Evolutionary conservation across 2,797 vertebrate genomes (phyloP).

Genomic region (Galagoides demidoff): DNA sequence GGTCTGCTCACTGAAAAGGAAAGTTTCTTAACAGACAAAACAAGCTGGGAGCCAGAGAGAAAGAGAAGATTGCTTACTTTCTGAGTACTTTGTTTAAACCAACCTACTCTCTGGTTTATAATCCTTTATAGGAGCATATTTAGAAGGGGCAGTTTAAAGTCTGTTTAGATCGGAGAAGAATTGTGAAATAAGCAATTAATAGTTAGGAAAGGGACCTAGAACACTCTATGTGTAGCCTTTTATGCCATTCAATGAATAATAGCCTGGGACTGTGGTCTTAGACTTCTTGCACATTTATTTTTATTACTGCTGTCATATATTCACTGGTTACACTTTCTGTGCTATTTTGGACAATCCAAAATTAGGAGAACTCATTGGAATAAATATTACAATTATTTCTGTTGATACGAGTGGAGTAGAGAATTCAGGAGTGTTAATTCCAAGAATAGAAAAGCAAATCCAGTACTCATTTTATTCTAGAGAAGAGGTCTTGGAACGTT

Average conservation of each 20-base stretch:
- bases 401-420: not conserved
- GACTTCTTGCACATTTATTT: not conserved
- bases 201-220: slow-evolving; percentile 83
- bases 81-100: slow-evolving; percentile 88
- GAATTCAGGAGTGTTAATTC: not conserved
- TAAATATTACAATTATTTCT: not conserved
- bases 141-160: slow-evolving; percentile 84
- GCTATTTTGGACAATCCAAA: slow-evolving; percentile 44
- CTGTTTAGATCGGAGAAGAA: slow-evolving; percentile 86
- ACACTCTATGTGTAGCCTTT: not conserved
- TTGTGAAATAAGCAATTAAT: slow-evolving; percentile 87
- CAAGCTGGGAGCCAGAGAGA: slow-evolving; percentile 79
- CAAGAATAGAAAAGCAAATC: not conserved
- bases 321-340: not conserved
- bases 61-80: slow-evolving; percentile 85
- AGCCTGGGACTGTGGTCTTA: not conserved
- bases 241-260: not conserved
- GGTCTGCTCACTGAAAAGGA: slow-evolving; percentile 78
- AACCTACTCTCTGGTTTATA: slow-evolving; percentile 87
- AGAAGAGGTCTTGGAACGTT: not conserved
- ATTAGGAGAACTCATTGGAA: not conserved
- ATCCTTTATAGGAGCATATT: slow-evolving; percentile 86
- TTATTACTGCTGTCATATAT: not conserved
- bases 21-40: slow-evolving; percentile 83
- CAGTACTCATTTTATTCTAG: not conserved